Base-by-base conservation (phyloP, 2,888 invertebrate species). In the Nemotelus nigrinus region DNA sequence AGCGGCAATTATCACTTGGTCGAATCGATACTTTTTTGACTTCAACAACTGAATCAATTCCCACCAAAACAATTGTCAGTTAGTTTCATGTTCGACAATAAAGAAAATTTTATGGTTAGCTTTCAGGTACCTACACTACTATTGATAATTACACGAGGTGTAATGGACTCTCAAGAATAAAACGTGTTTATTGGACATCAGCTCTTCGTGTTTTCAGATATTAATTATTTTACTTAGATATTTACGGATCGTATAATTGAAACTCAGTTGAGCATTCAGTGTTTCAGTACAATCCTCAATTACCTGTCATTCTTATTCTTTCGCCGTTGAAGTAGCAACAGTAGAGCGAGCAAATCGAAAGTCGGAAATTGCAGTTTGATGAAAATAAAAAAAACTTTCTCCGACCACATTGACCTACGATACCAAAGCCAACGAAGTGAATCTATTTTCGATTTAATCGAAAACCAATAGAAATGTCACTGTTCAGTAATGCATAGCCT, bases 391-490 rank as follows among this genome's bases (percentile, higher is more conserved):
- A 25, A 25, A 25, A 25, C 25, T 25, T 25, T 25, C 25, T 1
- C 25, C 25, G 25, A 25, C 25, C 25, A 25, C 25, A 25, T 25
- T 25, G 63, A 63, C 63, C 63, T 63, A 39, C 5, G 43, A 1
- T 25, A 25, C 25, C 55, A 57, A 57, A 57, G 57, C 55, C 44
- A 4, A 7, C 57, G 57, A 55, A 71, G 55, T 55, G 71, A 57
- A 57, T 71, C 71, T 71, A 71, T 71, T 71, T 71, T 71, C 43
- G 55, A 71, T 71, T 71, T 71, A 71, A 71, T 71, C 71, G 71
- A 45, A 71, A 71, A 57, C 71, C 71, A 45, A 71, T 71, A 71
- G 71, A 55, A 55, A 71, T 71, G 71, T 71, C 71, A 45, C 71
- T 48, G 57, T 70, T 57, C 55, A 67, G n/a, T n/a, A 65, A 47